Evolutionary conservation across 2,113 vertebrate genomes (phyloP), one percentile per base, ranked within the genome.

Genomic region (Aphelocoma coerulescens): DNA sequence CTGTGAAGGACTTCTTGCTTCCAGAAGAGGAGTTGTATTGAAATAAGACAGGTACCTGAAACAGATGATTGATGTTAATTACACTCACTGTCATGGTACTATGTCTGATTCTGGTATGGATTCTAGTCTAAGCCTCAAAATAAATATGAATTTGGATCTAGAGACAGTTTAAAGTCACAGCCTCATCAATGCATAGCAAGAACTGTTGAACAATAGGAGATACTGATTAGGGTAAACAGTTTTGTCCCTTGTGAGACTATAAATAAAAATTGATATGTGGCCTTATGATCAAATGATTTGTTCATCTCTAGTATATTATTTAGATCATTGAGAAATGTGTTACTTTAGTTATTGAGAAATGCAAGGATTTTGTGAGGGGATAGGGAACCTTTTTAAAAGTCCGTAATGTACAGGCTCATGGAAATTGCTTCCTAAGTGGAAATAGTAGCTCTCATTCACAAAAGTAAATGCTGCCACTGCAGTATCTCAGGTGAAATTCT

Each of bases 301-400:
- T 97, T 98, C 24, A 96, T 96, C 20, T 48, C 63, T 90, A 86
- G 59, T 96, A 82, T 95, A 97, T 96, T 97, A 96, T 97, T 97
- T 96, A 97, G 65, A 95, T 88, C 16, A 92, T 75, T 93, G 84
- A 97, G 85, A 88, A 96, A 65, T 77, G 22, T 71, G 35, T 92
- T 95, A 91, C 77, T 96, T 97, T 85, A 96, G 95, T 91, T 89
- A 95, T 63, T 95, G 73, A 91, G 65, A 96, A 55, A 93, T 28
- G 1, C 58, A 93, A 92, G 63, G 65, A 90, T 65, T 80, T 87
- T 95, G 35, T 94, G 84, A 94, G 63, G 59, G 65, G 41, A 57
- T 39, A 73, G 51, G n/a, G 58, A 39, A 16, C 10, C 10, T 67
- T 76, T 95, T 85, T 1, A 28, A 61, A 89, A 68, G 22, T 75